A percentile compares a stretch with the other conserved stretches of the same genome.
phyloP scores from a whole-genome alignment of 2,888 invertebrate species.

The Lasioglossum malachurum region DNA sequence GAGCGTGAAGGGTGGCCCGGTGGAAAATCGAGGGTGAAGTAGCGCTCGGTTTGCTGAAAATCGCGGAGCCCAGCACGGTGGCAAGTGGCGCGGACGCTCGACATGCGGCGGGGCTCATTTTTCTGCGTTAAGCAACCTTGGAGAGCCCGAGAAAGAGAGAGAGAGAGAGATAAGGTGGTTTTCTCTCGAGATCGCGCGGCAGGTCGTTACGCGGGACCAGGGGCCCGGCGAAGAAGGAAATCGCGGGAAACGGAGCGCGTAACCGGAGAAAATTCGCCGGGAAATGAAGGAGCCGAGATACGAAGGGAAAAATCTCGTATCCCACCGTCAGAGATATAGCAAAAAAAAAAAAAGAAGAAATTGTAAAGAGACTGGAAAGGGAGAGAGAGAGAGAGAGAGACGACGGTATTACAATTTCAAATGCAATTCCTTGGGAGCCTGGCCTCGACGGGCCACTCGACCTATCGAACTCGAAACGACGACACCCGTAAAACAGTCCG shows the following conservation, averaged over 20 bases:
- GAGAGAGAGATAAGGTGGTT: background rate
- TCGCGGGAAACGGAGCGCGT: conserved; percentile 42
- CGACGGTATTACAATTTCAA: conserved; percentile 82
- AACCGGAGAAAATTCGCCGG: conserved; percentile 33
- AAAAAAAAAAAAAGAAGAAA: background rate
- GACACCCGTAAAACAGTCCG: conserved; percentile 75
- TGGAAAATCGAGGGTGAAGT: background rate
- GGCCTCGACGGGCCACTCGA: conserved; percentile 45
- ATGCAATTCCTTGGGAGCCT: conserved; percentile 78
- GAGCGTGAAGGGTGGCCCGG: background rate
- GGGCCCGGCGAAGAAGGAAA: conserved; percentile 10
- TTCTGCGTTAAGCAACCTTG: conserved; percentile 5
- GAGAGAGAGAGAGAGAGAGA: background rate
- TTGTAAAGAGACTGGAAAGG: background rate
- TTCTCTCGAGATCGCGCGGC: conserved; percentile 5
- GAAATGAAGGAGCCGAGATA: conserved; percentile 12
- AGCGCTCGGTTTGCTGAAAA: background rate
- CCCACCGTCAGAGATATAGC: background rate
- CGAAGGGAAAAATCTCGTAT: conserved; percentile 31
- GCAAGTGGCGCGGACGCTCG: background rate
- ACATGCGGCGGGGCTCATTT: conserved; percentile 16
- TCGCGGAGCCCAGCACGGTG: background rate
- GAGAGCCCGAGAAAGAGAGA: background rate
- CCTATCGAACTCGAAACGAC: conserved; percentile 56
- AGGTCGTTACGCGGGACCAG: conserved; percentile 11